Percentiles rank a stretch among this genome's conserved stretches.
phyloP scores from a whole-genome alignment of 2,888 invertebrate genomes.

The Branchipolynoe longqiensis region DNA sequence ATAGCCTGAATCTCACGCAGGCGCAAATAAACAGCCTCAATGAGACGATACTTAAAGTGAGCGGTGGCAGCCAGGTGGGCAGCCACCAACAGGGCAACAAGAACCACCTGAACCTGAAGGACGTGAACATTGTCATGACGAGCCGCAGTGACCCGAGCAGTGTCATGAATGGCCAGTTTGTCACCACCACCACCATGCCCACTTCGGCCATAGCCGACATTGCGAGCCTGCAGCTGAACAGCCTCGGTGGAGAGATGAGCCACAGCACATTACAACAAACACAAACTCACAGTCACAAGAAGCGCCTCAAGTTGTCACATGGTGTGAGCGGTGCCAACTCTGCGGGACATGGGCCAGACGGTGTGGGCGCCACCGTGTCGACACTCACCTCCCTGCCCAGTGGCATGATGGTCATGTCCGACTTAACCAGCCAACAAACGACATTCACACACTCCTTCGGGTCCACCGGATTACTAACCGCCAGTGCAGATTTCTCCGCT shows the following conservation, averaged over 20 bases:
- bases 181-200: constrained; percentile 23
- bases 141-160: constrained; percentile 47
- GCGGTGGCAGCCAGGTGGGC: not conserved
- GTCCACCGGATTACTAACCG: constrained; percentile 20
- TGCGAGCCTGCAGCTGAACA: constrained; percentile 50
- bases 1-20: constrained; percentile 28
- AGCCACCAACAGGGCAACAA: not conserved
- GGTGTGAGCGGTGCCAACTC: not conserved
- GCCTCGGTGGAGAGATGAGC: constrained; percentile 19
- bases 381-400: constrained; percentile 20
- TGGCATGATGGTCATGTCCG: constrained; percentile 33
- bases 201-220: constrained; percentile 50
- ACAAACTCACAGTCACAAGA: constrained; percentile 35
- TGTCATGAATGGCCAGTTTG: constrained; percentile 58
- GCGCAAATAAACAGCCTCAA: constrained; percentile 34
- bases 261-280: too few species aligned
- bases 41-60: constrained; percentile 14
- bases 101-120: constrained; percentile 56
- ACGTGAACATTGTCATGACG: constrained; percentile 57
- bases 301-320: constrained; percentile 2
- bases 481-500: not conserved
- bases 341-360: not conserved
- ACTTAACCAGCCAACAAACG: constrained; percentile 27
- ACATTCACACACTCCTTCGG: constrained; percentile 43
- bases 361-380: not conserved